Percentiles rank a stretch among this genome's conserved stretches.
phyloP scores from a whole-genome alignment of 2,113 vertebrate genomes.

The Daphoenositta chrysoptera region DNA sequence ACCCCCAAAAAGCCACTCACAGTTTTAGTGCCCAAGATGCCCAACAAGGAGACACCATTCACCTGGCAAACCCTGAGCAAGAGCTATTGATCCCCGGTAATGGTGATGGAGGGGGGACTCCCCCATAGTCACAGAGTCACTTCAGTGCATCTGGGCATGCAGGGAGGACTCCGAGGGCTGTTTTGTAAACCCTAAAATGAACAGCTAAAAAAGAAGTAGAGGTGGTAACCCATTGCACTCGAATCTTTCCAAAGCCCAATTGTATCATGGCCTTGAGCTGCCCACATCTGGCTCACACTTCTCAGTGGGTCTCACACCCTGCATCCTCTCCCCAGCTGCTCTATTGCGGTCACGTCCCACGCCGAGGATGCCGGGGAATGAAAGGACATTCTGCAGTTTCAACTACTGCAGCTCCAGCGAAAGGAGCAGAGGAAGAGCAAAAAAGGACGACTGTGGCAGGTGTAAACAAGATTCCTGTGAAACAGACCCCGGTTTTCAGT shows the following conservation, averaged over 20 bases:
- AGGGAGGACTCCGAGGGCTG: not conserved
- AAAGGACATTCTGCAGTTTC: not conserved
- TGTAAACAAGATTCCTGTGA: not conserved
- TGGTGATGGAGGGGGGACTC: not conserved
- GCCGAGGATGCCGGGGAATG: not conserved
- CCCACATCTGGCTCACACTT: not conserved
- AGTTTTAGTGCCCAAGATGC: not conserved
- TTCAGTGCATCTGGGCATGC: not conserved
- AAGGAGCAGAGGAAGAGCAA: not conserved
- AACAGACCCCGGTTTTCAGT: not conserved
- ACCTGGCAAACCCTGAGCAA: not conserved
- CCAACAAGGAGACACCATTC: not conserved
- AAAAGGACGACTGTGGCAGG: not conserved
- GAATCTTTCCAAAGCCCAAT: not conserved
- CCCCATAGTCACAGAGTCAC: accelerated
- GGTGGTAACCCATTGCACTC: not conserved
- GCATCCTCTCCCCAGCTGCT: not conserved
- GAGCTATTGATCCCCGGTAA: not conserved
- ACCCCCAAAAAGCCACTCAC: not conserved
- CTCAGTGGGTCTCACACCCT: not conserved
- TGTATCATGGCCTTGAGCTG: not conserved
- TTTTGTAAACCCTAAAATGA: not conserved
- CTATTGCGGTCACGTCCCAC: not conserved
- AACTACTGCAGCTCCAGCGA: not conserved
- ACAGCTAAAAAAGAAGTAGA: not conserved